These are phyloP conservation scores for Pyrrhia umbra DNA, from an alignment of 2,888 invertebrate species.

Conservation along the genomic window DNA sequence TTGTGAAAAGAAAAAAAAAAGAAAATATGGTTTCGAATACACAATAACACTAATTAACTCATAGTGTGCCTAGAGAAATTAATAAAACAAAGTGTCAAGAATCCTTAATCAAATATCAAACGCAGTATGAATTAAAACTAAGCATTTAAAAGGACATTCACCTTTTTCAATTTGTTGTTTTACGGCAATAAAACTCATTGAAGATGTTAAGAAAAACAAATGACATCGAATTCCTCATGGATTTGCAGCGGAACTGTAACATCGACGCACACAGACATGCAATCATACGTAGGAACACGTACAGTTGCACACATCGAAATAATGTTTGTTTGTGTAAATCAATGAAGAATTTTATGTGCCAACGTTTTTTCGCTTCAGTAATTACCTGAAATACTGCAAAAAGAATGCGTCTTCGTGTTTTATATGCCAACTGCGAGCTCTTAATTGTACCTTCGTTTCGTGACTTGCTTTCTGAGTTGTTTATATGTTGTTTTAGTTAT, in stretches of 20 bases:
- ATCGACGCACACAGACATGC: constrained; percentile 18
- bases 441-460: constrained; percentile 84
- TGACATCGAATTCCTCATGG: constrained; percentile 37
- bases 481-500: constrained; percentile 66
- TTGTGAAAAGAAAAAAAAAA: neutral
- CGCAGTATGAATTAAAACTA: neutral
- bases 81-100: neutral
- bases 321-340: constrained; percentile 62
- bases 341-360: constrained; percentile 71
- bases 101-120: neutral
- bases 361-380: constrained; percentile 69
- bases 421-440: constrained; percentile 82
- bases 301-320: constrained; percentile 16
- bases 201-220: constrained; percentile 51
- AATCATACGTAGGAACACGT: neutral
- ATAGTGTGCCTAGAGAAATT: neutral
- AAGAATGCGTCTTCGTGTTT: constrained; percentile 80
- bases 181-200: constrained; percentile 47
- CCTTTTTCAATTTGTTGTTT: constrained; percentile 52
- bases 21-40: no score
- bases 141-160: constrained; percentile 20
- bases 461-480: constrained; percentile 79
- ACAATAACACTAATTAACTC: no score
- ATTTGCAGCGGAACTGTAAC: constrained; percentile 36
- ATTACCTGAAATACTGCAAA: constrained; percentile 72